Percentiles rank a stretch among this genome's conserved stretches.
Conservation (phyloP, 2,888 invertebrate species). For the Mythimna pallens region DNA sequence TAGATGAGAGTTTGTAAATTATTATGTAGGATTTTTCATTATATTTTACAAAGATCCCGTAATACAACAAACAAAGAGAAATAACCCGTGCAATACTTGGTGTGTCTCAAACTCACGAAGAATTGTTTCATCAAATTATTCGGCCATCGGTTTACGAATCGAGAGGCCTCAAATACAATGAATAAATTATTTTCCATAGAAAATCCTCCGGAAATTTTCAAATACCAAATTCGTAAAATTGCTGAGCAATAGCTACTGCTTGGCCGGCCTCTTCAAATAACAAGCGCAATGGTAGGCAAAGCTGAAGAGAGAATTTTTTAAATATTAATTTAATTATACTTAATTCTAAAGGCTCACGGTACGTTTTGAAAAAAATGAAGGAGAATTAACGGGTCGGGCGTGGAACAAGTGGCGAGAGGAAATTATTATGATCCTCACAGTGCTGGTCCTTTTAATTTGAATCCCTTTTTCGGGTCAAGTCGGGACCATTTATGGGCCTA, state of each 20-base stretch:
- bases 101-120: conserved; percentile 61
- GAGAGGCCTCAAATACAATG: conserved; percentile 66
- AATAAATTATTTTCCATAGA: conserved; percentile 66
- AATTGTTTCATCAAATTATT: conserved; percentile 80
- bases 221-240: conserved; percentile 58
- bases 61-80: background rate
- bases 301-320: conserved; percentile 47
- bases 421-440: conserved; percentile 33
- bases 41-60: background rate
- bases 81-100: conserved; percentile 7
- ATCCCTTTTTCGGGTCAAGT: conserved; percentile 30
- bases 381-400: conserved; percentile 66
- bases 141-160: conserved; percentile 71
- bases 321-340: conserved; percentile 73
- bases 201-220: conserved; percentile 53
- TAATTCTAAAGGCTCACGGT: conserved; percentile 66
- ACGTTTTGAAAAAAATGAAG: conserved; percentile 69
- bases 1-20: background rate
- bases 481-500: background rate
- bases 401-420: conserved; percentile 57
- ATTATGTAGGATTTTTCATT: background rate
- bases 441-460: conserved; percentile 12
- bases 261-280: conserved; percentile 51
- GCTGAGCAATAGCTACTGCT: conserved; percentile 57
- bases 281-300: conserved; percentile 44